Conservation (phyloP, 2,888 invertebrate genomes). For the Scaptomyza tumidula region DNA sequence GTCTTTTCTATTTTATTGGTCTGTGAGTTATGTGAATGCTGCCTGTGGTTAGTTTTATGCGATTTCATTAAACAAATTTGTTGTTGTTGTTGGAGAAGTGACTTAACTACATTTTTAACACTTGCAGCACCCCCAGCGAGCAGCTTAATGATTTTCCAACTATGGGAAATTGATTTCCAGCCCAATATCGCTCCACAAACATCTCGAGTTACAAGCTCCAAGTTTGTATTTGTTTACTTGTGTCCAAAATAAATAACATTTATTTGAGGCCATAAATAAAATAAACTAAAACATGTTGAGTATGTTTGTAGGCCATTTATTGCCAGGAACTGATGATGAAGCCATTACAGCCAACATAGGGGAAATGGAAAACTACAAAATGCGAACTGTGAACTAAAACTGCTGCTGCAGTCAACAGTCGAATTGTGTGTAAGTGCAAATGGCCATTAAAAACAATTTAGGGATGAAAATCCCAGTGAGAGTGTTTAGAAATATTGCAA, state of each 20-base stretch:
- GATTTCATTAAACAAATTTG: conserved; percentile 63
- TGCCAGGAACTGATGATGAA: conserved; percentile 59
- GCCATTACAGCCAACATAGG: conserved; percentile 51
- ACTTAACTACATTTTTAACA: conserved; percentile 74
- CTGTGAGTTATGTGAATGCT: conserved; percentile 27
- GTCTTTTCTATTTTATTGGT: conserved; percentile 2
- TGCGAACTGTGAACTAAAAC: conserved; percentile 22
- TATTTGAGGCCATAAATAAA: conserved; percentile 70
- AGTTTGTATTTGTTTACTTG: conserved; percentile 14
- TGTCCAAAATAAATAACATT: conserved; percentile 62
- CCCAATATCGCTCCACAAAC: background rate
- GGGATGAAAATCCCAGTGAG: conserved; percentile 51
- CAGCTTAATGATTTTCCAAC: conserved; percentile 40
- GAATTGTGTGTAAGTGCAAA: conserved; percentile 72
- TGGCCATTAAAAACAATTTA: conserved; percentile 78
- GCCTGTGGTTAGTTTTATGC: conserved; percentile 55
- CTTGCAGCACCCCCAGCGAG: conserved; percentile 60
- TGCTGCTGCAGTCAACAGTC: conserved; percentile 33
- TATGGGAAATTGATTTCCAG: conserved; percentile 49
- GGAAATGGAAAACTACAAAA: conserved; percentile 2
- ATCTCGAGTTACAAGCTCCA: conserved; percentile 21
- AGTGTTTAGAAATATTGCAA: conserved; percentile 78
- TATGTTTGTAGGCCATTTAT: conserved; percentile 65
- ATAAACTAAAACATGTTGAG: conserved; percentile 34
- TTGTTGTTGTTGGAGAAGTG: conserved; percentile 44